Percentiles rank a stretch among this genome's conserved stretches.
phyloP scores from a whole-genome alignment of 2,888 invertebrate genomes.

The Volucella inanis region DNA sequence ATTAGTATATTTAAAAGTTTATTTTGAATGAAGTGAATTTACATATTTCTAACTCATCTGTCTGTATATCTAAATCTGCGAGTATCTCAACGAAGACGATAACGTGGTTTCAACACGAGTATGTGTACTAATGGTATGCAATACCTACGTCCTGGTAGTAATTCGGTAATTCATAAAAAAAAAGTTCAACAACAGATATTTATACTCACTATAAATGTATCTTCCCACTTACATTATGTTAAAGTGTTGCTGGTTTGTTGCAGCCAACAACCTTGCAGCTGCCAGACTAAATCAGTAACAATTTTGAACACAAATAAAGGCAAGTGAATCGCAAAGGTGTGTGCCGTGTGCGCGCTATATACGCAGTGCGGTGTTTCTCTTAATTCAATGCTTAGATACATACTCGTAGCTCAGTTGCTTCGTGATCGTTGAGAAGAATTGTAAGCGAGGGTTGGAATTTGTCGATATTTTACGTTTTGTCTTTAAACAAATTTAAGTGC shows the following conservation, averaged over 20 bases:
- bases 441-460: conserved; percentile 51
- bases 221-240: conserved; percentile 7
- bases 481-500: conserved; percentile 24
- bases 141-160: too few species aligned
- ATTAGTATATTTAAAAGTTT: too few species aligned
- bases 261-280: conserved; percentile 48
- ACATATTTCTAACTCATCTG: too few species aligned
- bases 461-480: conserved; percentile 21
- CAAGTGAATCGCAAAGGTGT: conserved; percentile 35
- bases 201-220: conserved; percentile 7
- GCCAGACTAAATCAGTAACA: conserved; percentile 64
- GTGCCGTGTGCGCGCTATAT: conserved; percentile 15
- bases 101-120: too few species aligned
- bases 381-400: conserved; percentile 29
- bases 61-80: too few species aligned
- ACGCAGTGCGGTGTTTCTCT: conserved; percentile 51
- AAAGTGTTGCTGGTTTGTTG: conserved; percentile 37
- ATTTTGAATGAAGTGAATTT: too few species aligned
- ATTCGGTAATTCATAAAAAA: too few species aligned
- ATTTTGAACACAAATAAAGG: conserved; percentile 62
- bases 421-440: conserved; percentile 66
- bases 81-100: too few species aligned
- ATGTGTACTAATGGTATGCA: too few species aligned
- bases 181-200: conserved; percentile 10
- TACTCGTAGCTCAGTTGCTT: conserved; percentile 50